Conservation (phyloP, 2,113 vertebrate genomes). For the Tachysurus vachellii region DNA sequence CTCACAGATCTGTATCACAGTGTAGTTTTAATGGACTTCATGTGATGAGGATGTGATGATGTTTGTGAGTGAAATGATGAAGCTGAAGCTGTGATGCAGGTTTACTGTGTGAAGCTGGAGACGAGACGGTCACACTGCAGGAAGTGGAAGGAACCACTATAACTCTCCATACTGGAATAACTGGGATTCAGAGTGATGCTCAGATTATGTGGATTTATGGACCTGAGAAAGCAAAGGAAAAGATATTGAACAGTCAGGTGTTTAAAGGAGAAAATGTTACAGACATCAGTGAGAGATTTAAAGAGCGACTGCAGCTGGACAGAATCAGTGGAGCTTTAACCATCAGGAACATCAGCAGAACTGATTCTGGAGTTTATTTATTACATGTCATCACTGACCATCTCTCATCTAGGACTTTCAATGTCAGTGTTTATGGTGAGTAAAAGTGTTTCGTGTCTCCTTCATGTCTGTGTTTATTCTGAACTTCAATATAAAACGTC, state of each 20-base stretch:
- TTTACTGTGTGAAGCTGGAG: no score
- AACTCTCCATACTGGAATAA: background rate
- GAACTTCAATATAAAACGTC: background rate
- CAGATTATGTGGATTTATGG: background rate
- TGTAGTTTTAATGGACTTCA: background rate
- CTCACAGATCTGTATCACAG: background rate
- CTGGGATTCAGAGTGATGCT: background rate
- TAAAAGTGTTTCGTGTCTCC: background rate
- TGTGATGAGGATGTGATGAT: background rate
- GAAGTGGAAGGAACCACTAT: constrained; percentile 30
- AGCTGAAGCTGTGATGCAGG: no score
- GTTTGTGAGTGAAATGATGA: background rate
- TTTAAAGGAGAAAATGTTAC: background rate
- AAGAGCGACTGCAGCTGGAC: no score
- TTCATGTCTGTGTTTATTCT: background rate
- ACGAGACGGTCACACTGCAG: background rate
- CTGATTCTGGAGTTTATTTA: no score
- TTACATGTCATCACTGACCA: no score
- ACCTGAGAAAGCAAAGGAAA: no score
- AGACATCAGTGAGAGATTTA: no score
- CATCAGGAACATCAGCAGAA: no score
- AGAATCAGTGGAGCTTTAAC: no score
- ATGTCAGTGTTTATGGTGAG: constrained; percentile 19
- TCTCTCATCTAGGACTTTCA: background rate
- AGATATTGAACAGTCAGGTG: background rate